Evolutionary conservation across 2,888 invertebrate species (phyloP).

Genomic region (Polydrusus tereticollis): DNA sequence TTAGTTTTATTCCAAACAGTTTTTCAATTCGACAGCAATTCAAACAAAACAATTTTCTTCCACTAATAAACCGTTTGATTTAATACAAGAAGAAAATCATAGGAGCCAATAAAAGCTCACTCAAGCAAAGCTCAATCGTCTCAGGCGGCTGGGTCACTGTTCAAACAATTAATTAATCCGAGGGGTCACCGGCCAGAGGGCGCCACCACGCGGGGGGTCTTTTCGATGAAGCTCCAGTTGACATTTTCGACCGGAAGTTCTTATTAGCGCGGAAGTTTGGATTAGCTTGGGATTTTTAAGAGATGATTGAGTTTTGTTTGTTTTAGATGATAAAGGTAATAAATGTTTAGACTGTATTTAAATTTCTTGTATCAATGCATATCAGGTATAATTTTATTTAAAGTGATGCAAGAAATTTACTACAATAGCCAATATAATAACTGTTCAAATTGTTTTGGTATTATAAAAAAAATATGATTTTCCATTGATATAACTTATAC

Average conservation of each 20-base stretch:
- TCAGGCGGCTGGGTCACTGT: slow-evolving; percentile 54
- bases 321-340: neutral
- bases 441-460: no score
- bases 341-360: neutral
- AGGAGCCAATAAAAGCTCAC: slow-evolving; percentile 27
- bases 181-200: slow-evolving; percentile 54
- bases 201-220: slow-evolving; percentile 50
- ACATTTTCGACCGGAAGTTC: slow-evolving; percentile 38
- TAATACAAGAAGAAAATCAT: slow-evolving; percentile 23
- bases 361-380: neutral
- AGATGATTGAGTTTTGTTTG: slow-evolving; percentile 2
- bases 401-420: neutral
- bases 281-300: slow-evolving; percentile 30
- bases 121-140: slow-evolving; percentile 39
- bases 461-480: no score
- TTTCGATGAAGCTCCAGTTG: slow-evolving; percentile 22
- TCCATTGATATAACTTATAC: no score
- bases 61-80: slow-evolving; percentile 4
- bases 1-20: neutral
- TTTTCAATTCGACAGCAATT: neutral
- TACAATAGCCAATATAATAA: no score
- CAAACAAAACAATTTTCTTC: neutral
- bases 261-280: slow-evolving; percentile 19
- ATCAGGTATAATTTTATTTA: neutral
- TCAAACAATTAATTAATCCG: slow-evolving; percentile 58